Evolutionary conservation across 2,888 invertebrate species (phyloP).

Genomic region (Troides aeacus): DNA sequence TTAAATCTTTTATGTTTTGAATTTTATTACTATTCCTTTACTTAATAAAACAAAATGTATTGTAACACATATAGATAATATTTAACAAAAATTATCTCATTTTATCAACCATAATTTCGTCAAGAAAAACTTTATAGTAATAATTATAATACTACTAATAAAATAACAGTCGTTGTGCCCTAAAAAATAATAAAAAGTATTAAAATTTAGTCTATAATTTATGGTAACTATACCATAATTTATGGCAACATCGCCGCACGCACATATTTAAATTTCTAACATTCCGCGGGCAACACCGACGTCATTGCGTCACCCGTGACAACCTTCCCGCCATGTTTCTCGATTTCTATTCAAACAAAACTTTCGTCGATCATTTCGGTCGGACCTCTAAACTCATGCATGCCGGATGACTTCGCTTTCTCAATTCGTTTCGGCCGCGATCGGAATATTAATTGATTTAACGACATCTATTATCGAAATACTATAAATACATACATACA

Average conservation of each 20-base stretch:
- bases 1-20: no score
- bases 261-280: background rate
- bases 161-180: background rate
- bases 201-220: background rate
- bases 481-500: background rate
- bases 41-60: no score
- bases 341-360: conserved; percentile 25
- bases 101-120: no score
- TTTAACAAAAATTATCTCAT: no score
- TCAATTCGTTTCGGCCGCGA: conserved; percentile 7
- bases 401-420: conserved; percentile 25
- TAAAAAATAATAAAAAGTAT: background rate
- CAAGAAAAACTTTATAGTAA: no score
- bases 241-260: background rate
- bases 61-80: no score
- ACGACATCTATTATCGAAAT: conserved; percentile 28
- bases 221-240: background rate
- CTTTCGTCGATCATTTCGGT: conserved; percentile 36
- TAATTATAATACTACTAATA: background rate
- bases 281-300: conserved; percentile 6
- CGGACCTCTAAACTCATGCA: conserved; percentile 42
- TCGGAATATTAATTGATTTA: conserved; percentile 17
- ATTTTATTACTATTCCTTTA: no score
- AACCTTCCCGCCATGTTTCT: conserved; percentile 3
- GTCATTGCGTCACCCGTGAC: conserved; percentile 19